phyloP scores from a whole-genome alignment of 64 coral and sea anemone species.

The Catalaphyllia jardinei region DNA sequence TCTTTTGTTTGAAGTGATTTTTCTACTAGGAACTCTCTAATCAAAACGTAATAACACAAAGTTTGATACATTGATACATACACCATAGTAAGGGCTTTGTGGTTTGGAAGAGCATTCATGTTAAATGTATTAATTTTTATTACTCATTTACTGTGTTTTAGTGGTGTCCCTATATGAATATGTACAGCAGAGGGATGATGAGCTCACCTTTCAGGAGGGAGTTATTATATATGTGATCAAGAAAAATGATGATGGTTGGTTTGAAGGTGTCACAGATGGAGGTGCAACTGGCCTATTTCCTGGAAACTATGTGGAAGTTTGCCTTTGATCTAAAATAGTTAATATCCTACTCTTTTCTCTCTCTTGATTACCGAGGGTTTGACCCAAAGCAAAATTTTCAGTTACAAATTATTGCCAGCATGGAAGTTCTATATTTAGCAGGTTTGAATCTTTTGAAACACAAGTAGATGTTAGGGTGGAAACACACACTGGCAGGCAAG shows the following conservation, averaged over 20 bases:
- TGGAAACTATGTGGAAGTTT: conserved; percentile 93
- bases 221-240: conserved; percentile 95
- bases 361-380: background rate
- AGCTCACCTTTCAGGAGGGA: conserved; percentile 87
- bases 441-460: no score
- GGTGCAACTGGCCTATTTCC: conserved; percentile 89
- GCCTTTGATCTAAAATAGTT: background rate
- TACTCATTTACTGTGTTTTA: conserved; percentile 42
- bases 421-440: no score
- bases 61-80: no score
- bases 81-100: background rate
- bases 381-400: no score
- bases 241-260: conserved; percentile 99
- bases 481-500: no score
- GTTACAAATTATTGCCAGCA: no score
- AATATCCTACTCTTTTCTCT: background rate
- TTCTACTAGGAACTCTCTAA: no score
- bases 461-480: no score
- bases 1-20: no score
- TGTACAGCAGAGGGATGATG: conserved; percentile 80
- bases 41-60: no score
- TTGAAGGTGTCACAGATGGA: conserved; percentile 82
- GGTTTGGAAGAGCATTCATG: no score
- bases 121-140: background rate
- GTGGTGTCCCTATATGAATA: conserved; percentile 93